Percentiles rank a stretch among this genome's conserved stretches.
Evolutionary conservation across 2,797 vertebrate species (phyloP).

Genomic region (Selene dorsalis): DNA sequence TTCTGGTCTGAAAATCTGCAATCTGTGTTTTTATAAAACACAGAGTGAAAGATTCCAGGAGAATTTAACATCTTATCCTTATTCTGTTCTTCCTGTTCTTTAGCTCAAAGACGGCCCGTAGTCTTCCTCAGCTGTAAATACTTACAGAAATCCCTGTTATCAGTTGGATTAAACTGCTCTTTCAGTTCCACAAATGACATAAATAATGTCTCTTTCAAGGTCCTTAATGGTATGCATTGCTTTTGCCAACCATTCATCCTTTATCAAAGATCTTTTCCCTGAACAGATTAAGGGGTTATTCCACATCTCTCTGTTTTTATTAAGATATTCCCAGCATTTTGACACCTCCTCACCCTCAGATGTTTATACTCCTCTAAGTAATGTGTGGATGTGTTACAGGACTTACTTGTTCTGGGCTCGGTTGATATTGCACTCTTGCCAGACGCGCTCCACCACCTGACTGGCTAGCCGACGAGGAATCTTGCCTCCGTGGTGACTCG

Average conservation of each 20-base stretch:
- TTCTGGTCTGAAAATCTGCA: too few relatives aligned
- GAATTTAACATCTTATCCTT: neutral
- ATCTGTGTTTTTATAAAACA: neutral
- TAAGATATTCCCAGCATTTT: too few relatives aligned
- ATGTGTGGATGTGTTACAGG: neutral
- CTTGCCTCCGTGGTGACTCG: slow-evolving; percentile 95
- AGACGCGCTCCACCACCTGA: slow-evolving; percentile 95
- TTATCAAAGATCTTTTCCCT: too few relatives aligned
- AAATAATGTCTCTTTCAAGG: neutral
- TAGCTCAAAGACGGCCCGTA: neutral
- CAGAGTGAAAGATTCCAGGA: neutral
- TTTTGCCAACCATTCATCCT: neutral
- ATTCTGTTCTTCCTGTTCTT: neutral
- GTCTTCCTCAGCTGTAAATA: neutral
- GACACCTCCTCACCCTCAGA: too few relatives aligned
- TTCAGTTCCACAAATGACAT: neutral
- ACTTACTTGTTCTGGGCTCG: slow-evolving; percentile 96
- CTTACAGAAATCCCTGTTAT: neutral
- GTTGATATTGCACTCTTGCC: slow-evolving; percentile 99
- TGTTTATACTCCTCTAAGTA: neutral
- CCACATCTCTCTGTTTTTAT: too few relatives aligned
- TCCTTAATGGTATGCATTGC: too few relatives aligned
- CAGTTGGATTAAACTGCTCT: neutral
- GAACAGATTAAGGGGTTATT: too few relatives aligned
- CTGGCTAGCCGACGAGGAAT: slow-evolving; percentile 93